Conservation (phyloP, 2,888 invertebrate species). For the Caenorhabditis sp. region DNA sequence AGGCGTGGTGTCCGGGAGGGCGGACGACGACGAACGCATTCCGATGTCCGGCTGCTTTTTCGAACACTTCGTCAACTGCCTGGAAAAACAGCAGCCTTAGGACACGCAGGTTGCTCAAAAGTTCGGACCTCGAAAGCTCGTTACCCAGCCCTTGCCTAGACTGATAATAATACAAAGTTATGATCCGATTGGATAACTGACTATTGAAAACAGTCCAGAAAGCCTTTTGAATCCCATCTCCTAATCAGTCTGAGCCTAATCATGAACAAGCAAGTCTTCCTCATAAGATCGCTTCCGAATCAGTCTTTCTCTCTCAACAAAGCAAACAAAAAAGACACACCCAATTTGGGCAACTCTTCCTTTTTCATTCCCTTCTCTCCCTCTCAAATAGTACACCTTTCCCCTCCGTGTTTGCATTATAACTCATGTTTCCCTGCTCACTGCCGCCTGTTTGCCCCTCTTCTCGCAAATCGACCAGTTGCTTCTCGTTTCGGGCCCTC, state of each 20-base stretch:
- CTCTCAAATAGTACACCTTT: conserved; percentile 26
- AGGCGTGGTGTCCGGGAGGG: conserved; percentile 86
- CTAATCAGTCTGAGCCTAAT: no score
- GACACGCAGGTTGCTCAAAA: not conserved
- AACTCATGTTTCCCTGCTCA: conserved; percentile 50
- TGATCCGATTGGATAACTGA: no score
- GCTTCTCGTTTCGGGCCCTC: not conserved
- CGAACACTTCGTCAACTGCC: conserved; percentile 43
- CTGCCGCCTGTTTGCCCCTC: conserved; percentile 10
- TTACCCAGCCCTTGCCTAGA: no score
- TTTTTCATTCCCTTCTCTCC: no score
- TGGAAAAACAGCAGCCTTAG: conserved; percentile 23
- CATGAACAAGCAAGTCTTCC: no score
- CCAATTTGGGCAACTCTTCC: conserved; percentile 14
- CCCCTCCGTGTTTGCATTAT: conserved; percentile 34
- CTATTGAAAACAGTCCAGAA: no score
- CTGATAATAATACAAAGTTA: no score
- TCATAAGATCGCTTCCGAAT: no score
- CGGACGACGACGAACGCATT: conserved; percentile 47
- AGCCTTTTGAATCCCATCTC: no score
- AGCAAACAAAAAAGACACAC: not conserved
- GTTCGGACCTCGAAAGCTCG: no score
- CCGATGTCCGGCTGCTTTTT: conserved; percentile 23
- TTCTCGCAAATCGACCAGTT: conserved; percentile 5
- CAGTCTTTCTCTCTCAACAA: not conserved